Conservation (phyloP, 1,140 invertebrate species). For the Papilio helenus region DNA sequence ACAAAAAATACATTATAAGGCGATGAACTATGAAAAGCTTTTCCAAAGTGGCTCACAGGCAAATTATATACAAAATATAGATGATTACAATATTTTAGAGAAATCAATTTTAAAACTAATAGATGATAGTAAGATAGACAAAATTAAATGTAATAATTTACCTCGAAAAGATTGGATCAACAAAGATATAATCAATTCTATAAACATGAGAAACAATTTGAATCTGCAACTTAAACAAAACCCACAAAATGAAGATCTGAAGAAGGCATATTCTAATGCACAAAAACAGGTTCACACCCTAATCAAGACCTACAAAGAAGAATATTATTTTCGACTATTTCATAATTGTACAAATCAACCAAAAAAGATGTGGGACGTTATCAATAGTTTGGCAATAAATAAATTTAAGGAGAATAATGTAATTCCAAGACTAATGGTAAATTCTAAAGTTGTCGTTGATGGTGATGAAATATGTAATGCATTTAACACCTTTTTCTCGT, state of each 20-base stretch:
- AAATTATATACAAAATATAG: neutral
- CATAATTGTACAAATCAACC: slow-evolving; percentile 39
- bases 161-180: too few relatives aligned
- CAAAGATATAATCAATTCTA: neutral
- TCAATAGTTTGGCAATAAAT: slow-evolving; percentile 47
- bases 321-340: slow-evolving; percentile 42
- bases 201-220: neutral
- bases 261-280: slow-evolving; percentile 29
- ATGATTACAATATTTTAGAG: neutral
- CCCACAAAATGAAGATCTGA: slow-evolving; percentile 29
- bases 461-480: neutral
- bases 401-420: slow-evolving; percentile 42
- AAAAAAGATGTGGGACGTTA: slow-evolving; percentile 49
- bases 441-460: neutral
- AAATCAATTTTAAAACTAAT: neutral
- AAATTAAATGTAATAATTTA: neutral
- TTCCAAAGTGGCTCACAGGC: neutral
- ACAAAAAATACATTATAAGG: neutral
- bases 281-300: slow-evolving; percentile 31
- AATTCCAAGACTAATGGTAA: slow-evolving; percentile 40
- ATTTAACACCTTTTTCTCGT: neutral
- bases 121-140: neutral
- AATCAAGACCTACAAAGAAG: slow-evolving; percentile 40
- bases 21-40: neutral
- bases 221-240: neutral